These are phyloP conservation scores for Chrysolina haemoptera DNA, from an alignment of 2,888 invertebrate species.

Conservation along the genomic window DNA sequence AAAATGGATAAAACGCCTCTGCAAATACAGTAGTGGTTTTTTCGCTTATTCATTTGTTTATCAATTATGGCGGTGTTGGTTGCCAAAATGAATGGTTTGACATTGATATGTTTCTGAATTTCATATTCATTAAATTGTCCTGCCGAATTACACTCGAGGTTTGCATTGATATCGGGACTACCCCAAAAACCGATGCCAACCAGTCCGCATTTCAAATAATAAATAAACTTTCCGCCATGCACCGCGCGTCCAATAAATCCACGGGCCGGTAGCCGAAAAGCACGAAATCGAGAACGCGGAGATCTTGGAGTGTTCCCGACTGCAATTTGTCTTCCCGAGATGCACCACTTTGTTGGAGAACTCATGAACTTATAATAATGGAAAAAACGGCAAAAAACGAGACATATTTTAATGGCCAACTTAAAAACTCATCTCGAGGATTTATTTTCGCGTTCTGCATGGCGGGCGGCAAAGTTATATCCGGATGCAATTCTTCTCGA, in stretches of 20 bases:
- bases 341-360: slow-evolving; percentile 30
- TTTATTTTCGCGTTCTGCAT: slow-evolving; percentile 28
- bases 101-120: no score
- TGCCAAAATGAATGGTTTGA: no score
- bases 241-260: slow-evolving; percentile 1
- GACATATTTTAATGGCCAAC: slow-evolving; percentile 36
- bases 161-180: no score
- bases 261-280: slow-evolving; percentile 1
- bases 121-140: no score
- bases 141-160: no score
- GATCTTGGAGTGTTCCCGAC: neutral
- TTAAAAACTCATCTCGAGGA: slow-evolving; percentile 35
- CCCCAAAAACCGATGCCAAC: neutral
- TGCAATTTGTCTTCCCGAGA: slow-evolving; percentile 32
- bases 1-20: no score
- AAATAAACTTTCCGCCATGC: neutral
- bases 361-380: slow-evolving; percentile 39
- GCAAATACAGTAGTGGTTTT: no score
- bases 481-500: slow-evolving; percentile 17
- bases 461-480: slow-evolving; percentile 11
- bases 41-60: no score
- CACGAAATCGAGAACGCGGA: slow-evolving; percentile 9
- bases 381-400: slow-evolving; percentile 25
- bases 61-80: no score
- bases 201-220: neutral